These are phyloP conservation scores for Emys orbicularis DNA, from an alignment of 2,797 vertebrate species.

Conservation along the genomic window DNA sequence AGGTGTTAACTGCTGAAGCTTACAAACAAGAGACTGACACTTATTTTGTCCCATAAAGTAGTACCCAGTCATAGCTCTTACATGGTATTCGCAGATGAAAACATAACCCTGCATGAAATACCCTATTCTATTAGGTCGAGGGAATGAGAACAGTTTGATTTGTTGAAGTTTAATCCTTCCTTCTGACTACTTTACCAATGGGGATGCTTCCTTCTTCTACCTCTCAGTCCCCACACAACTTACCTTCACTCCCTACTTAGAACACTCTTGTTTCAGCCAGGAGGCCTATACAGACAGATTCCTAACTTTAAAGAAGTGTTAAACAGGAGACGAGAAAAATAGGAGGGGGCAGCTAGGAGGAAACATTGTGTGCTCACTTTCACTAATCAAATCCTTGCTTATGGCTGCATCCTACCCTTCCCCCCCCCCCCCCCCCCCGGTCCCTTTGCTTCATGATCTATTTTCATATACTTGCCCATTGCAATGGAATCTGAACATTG, in stretches of 20 bases:
- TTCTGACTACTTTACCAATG: not conserved
- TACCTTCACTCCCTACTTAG: not conserved
- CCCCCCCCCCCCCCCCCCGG: fast-evolving
- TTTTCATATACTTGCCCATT: not conserved
- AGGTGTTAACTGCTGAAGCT: not conserved
- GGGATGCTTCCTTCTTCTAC: not conserved
- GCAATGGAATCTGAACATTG: no score
- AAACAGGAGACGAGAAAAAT: not conserved
- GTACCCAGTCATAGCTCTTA: not conserved
- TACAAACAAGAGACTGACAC: not conserved
- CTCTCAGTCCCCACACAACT: not conserved
- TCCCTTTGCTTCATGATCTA: not conserved
- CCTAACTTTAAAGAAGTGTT: not conserved
- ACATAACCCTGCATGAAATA: not conserved
- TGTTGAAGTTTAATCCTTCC: not conserved
- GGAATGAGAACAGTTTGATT: not conserved
- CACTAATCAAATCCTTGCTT: not conserved
- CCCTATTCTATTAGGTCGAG: not conserved
- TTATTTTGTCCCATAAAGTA: not conserved
- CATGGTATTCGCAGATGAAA: not conserved
- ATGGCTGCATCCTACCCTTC: not conserved
- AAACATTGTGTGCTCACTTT: no score
- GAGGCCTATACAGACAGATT: not conserved
- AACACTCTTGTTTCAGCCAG: not conserved
- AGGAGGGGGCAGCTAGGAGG: not conserved